phyloP scores from a whole-genome alignment of 2,113 vertebrate genomes.

The Madoqua kirkii region DNA sequence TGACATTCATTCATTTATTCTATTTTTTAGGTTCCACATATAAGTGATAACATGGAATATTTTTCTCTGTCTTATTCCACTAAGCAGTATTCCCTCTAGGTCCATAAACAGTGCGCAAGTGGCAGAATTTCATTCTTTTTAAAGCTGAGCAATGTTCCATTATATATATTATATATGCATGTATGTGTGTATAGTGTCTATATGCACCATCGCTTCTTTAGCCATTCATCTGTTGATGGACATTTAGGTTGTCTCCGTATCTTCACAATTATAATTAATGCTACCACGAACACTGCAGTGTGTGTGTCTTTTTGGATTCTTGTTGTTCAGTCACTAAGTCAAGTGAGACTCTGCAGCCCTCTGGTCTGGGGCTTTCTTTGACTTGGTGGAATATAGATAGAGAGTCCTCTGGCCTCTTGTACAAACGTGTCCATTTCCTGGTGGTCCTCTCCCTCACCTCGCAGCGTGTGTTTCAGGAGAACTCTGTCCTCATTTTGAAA shows the following conservation, averaged over 20 bases:
- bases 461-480: too few species aligned
- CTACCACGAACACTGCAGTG: background rate
- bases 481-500: too few species aligned
- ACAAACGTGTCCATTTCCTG: too few species aligned
- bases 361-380: too few species aligned
- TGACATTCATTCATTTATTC: background rate
- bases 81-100: background rate
- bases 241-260: background rate
- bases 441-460: too few species aligned
- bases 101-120: background rate
- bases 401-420: too few species aligned
- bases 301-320: background rate
- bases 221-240: background rate
- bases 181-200: background rate
- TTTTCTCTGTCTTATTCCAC: background rate
- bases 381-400: too few species aligned
- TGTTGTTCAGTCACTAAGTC: background rate
- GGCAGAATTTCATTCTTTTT: background rate
- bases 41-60: background rate
- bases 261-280: background rate
- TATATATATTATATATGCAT: background rate
- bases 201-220: background rate
- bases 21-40: background rate
- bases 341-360: background rate
- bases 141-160: background rate